Evolutionary conservation across 2,113 vertebrate species (phyloP).

Genomic region (Ellobius talpinus): DNA sequence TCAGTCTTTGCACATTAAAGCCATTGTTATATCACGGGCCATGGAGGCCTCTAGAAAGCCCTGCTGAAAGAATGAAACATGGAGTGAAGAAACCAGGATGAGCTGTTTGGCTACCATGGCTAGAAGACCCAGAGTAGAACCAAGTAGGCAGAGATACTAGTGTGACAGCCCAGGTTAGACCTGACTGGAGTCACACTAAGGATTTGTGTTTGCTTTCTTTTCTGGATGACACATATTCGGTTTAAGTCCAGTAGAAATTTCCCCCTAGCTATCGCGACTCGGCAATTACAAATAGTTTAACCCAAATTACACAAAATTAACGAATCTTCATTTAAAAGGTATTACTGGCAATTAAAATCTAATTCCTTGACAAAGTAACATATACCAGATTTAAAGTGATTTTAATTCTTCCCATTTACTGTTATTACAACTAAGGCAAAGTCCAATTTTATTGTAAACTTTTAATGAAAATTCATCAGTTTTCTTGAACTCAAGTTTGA

Average conservation of each 20-base stretch:
- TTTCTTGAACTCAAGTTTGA: neutral
- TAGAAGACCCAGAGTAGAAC: neutral
- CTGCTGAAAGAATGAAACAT: neutral
- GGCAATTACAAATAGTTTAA: neutral
- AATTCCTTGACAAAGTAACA: constrained; percentile 21
- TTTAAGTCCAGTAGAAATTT: neutral
- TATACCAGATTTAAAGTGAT: neutral
- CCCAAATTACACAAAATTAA: constrained; percentile 7
- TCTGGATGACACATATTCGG: neutral
- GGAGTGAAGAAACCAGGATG: neutral
- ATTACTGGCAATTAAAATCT: constrained; percentile 43
- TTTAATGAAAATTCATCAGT: neutral
- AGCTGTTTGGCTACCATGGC: neutral
- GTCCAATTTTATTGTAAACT: neutral
- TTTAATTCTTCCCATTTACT: neutral
- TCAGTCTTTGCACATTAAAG: neutral
- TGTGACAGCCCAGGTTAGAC: neutral
- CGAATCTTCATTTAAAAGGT: constrained; percentile 33
- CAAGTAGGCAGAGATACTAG: neutral
- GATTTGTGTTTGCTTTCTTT: neutral
- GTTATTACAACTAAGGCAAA: neutral
- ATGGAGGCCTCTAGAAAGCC: neutral
- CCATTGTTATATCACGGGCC: neutral
- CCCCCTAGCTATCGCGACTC: neutral
- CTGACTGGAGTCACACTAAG: neutral